Percentiles rank a stretch among this genome's conserved stretches.
Evolutionary conservation across 2,888 invertebrate species (phyloP).

Genomic region (Oegoconia quadripuncta): DNA sequence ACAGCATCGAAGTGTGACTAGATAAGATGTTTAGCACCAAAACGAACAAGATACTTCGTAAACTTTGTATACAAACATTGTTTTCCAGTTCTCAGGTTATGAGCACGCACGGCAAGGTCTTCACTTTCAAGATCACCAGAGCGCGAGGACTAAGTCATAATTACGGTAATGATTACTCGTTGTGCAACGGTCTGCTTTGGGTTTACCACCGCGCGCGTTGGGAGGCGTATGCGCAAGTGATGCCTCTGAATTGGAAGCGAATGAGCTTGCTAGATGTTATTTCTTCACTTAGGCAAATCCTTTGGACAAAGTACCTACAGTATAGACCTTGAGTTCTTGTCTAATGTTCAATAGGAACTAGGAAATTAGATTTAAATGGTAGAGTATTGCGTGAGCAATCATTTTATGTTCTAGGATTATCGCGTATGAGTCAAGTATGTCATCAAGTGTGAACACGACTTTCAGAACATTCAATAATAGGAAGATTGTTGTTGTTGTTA

Average conservation of each 20-base stretch:
- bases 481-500: too few relatives aligned
- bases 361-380: background rate
- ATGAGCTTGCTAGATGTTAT: slow-evolving; percentile 38
- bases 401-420: too few relatives aligned
- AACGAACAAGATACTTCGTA: too few relatives aligned
- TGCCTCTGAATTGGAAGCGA: slow-evolving; percentile 50
- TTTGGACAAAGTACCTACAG: too few relatives aligned
- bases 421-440: too few relatives aligned
- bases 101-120: slow-evolving; percentile 61
- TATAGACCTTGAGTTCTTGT: too few relatives aligned
- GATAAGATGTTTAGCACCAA: too few relatives aligned
- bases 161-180: slow-evolving; percentile 65
- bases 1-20: too few relatives aligned
- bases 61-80: slow-evolving; percentile 65
- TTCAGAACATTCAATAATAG: too few relatives aligned
- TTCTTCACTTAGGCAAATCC: background rate
- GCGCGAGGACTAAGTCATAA: slow-evolving; percentile 63
- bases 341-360: background rate
- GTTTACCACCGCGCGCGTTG: slow-evolving; percentile 21
- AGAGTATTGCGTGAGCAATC: too few relatives aligned
- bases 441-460: too few relatives aligned
- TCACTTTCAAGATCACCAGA: slow-evolving; percentile 78
- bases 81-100: slow-evolving; percentile 52
- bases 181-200: slow-evolving; percentile 50
- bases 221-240: slow-evolving; percentile 36